A percentile compares a stretch with the other conserved stretches of the same genome.
Evolutionary conservation across 2,888 invertebrate genomes (phyloP).

Genomic region (Agonum fuliginosum): DNA sequence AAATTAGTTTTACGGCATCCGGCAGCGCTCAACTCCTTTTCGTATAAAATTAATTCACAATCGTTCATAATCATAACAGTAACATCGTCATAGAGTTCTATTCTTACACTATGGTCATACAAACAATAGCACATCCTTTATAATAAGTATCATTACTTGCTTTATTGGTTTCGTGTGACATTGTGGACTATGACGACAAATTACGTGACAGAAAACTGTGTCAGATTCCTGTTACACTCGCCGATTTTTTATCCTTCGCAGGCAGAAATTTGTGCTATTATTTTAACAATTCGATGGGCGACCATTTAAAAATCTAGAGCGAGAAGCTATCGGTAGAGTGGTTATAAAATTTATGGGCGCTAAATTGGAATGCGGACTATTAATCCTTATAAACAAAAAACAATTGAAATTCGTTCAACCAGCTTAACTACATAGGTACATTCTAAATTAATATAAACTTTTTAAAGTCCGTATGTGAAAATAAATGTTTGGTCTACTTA

Average conservation of each 20-base stretch:
- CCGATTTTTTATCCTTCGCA: constrained; percentile 6
- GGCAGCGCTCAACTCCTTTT: background rate
- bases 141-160: constrained; percentile 29
- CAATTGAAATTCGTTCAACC: background rate
- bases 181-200: background rate
- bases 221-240: constrained; percentile 31
- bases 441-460: background rate
- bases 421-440: background rate
- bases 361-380: constrained; percentile 1
- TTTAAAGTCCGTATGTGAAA: constrained; percentile 3
- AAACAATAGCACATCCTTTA: constrained; percentile 2
- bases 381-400: constrained; percentile 13
- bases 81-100: background rate
- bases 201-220: constrained; percentile 23
- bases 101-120: constrained; percentile 14
- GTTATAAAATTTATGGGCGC: too few species aligned
- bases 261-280: background rate
- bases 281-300: background rate
- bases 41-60: constrained; percentile 2
- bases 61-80: background rate
- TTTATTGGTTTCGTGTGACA: constrained; percentile 15
- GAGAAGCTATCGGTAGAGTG: too few species aligned
- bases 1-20: constrained; percentile 11
- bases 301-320: constrained; percentile 17
- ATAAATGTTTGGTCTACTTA: constrained; percentile 23